Conservation (phyloP, 2,888 invertebrate genomes). For the Leucoptera coffeella region DNA sequence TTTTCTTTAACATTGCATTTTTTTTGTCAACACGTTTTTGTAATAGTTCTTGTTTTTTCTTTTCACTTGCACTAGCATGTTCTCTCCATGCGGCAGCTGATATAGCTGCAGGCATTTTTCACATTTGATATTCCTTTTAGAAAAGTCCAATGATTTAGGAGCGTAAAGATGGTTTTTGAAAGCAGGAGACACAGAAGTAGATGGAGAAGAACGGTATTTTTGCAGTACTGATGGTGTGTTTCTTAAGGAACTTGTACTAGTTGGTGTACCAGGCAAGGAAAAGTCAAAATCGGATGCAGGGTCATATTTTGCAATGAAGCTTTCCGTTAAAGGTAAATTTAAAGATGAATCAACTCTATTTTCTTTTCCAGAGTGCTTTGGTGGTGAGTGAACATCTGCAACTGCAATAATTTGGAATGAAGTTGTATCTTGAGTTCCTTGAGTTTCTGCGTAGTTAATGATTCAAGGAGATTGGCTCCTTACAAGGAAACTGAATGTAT, state of each 20-base stretch:
- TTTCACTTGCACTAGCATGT: background rate
- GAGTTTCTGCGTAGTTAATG: too few relatives aligned
- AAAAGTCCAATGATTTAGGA: background rate
- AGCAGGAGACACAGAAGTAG: background rate
- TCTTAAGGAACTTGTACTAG: background rate
- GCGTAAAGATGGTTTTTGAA: background rate
- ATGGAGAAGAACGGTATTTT: background rate
- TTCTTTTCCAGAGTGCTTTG: too few relatives aligned
- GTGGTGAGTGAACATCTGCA: too few relatives aligned
- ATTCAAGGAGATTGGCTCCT: too few relatives aligned
- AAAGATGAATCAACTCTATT: too few relatives aligned
- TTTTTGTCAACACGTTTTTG: conserved; percentile 1
- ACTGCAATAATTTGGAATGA: too few relatives aligned
- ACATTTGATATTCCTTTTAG: background rate
- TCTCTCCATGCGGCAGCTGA: background rate
- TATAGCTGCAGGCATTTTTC: background rate
- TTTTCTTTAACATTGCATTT: background rate
- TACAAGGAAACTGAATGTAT: too few relatives aligned
- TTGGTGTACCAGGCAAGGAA: background rate
- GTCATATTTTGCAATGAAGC: background rate
- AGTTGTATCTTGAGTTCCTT: too few relatives aligned
- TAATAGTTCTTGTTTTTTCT: background rate
- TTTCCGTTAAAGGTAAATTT: too few relatives aligned
- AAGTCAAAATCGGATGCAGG: background rate
- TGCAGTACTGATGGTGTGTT: background rate